These are phyloP conservation scores for Sarcophaga variegata DNA, from an alignment of 2,888 invertebrate genomes.

Conservation along the genomic window DNA sequence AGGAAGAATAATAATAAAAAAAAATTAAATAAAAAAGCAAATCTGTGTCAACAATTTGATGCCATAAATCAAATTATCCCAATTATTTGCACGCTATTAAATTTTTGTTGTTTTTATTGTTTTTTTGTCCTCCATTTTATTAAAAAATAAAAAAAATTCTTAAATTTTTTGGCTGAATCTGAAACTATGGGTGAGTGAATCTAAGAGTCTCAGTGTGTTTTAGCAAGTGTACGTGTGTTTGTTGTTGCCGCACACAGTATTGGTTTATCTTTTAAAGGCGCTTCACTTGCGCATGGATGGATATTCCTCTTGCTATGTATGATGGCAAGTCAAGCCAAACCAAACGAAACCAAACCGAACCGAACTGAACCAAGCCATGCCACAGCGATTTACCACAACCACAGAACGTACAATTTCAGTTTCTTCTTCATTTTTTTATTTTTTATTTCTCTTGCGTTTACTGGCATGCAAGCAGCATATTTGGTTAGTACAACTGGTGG, in stretches of 20 bases:
- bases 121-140: conserved; percentile 37
- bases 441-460: too few relatives aligned
- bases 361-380: not conserved
- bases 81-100: conserved; percentile 75
- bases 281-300: conserved; percentile 53
- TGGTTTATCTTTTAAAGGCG: conserved; percentile 49
- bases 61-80: conserved; percentile 72
- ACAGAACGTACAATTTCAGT: conserved; percentile 35
- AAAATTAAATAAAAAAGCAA: conserved; percentile 40
- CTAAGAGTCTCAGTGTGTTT: too few relatives aligned
- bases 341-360: too few relatives aligned
- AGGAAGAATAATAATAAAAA: not conserved
- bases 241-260: not conserved
- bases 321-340: not conserved
- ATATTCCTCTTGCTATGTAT: conserved; percentile 1
- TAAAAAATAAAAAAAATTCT: conserved; percentile 64
- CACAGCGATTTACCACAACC: conserved; percentile 34
- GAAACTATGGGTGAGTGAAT: not conserved
- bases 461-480: not conserved
- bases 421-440: too few relatives aligned
- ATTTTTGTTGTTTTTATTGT: conserved; percentile 52
- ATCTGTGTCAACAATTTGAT: conserved; percentile 60
- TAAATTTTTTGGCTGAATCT: conserved; percentile 56
- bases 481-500: conserved; percentile 27
- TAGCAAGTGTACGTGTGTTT: conserved; percentile 13